These are phyloP conservation scores for Hippoglossus hippoglossus DNA, from an alignment of 2,797 vertebrate genomes.

Conservation along the genomic window DNA sequence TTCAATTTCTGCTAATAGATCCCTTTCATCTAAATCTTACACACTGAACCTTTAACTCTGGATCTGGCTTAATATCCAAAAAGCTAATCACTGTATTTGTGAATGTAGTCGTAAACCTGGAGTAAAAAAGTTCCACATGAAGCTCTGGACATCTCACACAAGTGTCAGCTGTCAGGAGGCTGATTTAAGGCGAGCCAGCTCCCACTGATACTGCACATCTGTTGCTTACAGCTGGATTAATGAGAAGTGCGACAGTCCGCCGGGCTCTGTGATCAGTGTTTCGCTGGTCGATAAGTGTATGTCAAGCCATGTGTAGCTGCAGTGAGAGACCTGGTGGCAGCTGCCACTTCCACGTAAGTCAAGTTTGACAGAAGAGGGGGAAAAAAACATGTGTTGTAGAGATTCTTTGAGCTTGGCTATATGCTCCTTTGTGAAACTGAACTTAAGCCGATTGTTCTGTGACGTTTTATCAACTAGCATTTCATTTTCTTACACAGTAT, in stretches of 20 bases:
- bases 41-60: too few relatives aligned
- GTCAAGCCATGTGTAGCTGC: constrained; percentile 22
- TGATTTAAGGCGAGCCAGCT: constrained; percentile 26
- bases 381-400: constrained; percentile 1
- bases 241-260: constrained; percentile 36
- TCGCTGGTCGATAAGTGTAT: constrained; percentile 36
- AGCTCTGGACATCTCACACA: constrained; percentile 11
- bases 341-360: constrained; percentile 38
- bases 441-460: neutral
- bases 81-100: too few relatives aligned
- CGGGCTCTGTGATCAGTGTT: constrained; percentile 37
- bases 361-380: constrained; percentile 19
- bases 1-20: too few relatives aligned
- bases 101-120: neutral
- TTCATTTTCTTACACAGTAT: neutral
- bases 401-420: constrained; percentile 2
- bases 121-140: neutral
- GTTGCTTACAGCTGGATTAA: constrained; percentile 40
- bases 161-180: constrained; percentile 50
- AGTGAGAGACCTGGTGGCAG: constrained; percentile 35
- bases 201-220: constrained; percentile 33
- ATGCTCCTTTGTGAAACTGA: neutral
- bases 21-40: too few relatives aligned
- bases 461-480: neutral
- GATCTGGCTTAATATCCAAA: too few relatives aligned